Base-by-base conservation (phyloP, 2,797 vertebrate species). In the Agapornis canus region DNA sequence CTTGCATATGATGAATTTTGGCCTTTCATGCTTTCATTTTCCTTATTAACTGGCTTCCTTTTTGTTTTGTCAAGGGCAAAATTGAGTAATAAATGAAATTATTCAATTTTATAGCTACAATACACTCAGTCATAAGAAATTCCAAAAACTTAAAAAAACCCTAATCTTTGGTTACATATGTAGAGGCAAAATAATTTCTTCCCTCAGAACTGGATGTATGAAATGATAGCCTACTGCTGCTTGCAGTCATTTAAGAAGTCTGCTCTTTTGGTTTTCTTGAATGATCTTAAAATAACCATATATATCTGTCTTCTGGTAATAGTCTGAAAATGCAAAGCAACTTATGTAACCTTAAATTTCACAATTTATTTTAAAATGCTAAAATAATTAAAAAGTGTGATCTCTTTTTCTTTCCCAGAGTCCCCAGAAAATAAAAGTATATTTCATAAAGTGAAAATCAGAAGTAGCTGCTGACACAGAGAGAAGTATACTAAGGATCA, bases 321-420 rank as follows among this genome's bases (percentile, higher is more conserved):
- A 48, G 59, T 54, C n/a, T 78, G 40, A 80, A 91, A 88, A 61
- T 54, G 29, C 11, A 61, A 35, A 75, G 17, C 32, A 57, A 5
- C 0, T 69, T 70, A 47, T 4, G 1, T 13, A 27, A 52, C 21
- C 40, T 59, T 61, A 76, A 64, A 5, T 82, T 84, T 68, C 64
- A 16, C 27, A 54, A 26, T 31, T 3, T 37, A 13, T 39, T 91
- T 66, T 68, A 64, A 73, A 85, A 78, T 70, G 32, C 20, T 73
- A n/a, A 63, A 65, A 43, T 70, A 61, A 60, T 13, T n/a, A 56
- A 20, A 61, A 39, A 47, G 3, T 51, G 68, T 59, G 4, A 3
- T 75, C 5, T 86, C 4, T 48, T 92, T 71, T 83, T 82, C 51
- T 92, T 88, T 89, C 26, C 56, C 40, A 96, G 94, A 81, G 14